phyloP scores from a whole-genome alignment of 2,113 vertebrate species.

The Turdus rufiventris region DNA sequence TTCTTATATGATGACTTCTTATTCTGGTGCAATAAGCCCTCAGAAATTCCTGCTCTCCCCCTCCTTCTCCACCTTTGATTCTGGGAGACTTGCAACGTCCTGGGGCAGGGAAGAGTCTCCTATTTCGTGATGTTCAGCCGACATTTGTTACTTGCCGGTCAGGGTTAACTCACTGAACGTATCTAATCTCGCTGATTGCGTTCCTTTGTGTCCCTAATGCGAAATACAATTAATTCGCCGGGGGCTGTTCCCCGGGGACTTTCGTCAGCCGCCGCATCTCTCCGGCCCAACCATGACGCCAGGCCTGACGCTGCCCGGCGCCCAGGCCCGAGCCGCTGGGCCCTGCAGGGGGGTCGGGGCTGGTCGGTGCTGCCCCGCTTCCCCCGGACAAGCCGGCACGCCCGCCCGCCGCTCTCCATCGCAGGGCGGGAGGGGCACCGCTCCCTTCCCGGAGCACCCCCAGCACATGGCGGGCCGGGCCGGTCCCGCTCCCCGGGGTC shows the following conservation, averaged over 20 bases:
- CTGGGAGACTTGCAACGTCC: not conserved
- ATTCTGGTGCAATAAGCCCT: not conserved
- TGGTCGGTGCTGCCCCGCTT: not conserved
- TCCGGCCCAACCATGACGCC: not conserved
- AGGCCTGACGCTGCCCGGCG: not conserved
- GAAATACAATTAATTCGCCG: no score
- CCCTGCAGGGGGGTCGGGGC: not conserved
- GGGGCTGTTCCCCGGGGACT: no score
- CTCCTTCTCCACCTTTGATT: not conserved
- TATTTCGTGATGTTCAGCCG: accelerated
- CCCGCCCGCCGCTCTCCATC: not conserved
- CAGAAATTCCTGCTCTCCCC: no score
- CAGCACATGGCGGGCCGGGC: not conserved
- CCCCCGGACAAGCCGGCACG: not conserved
- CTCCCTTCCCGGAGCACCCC: not conserved
- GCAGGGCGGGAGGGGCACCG: not conserved
- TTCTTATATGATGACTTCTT: no score
- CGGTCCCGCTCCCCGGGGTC: no score
- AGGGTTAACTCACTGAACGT: no score
- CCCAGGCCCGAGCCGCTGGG: not conserved
- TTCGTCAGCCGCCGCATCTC: not conserved
- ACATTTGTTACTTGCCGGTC: not conserved
- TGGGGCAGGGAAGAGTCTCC: accelerated
- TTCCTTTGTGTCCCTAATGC: not conserved
- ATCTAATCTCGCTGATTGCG: not conserved